A percentile compares a stretch with the other conserved stretches of the same genome.
These are phyloP conservation scores for Herpetotheres cachinnans DNA, from an alignment of 2,113 vertebrate species.

Conservation along the genomic window DNA sequence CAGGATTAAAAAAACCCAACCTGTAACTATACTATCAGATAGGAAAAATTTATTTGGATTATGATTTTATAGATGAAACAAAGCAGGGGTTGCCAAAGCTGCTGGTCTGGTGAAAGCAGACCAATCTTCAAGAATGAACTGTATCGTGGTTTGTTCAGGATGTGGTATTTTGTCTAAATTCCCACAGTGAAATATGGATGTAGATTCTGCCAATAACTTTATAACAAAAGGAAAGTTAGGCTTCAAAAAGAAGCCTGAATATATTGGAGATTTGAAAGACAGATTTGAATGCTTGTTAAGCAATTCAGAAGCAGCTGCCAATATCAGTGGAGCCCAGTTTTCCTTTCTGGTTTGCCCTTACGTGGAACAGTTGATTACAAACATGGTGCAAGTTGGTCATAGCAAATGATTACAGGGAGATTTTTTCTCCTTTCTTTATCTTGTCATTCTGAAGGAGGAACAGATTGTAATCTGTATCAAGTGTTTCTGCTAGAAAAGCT, in stretches of 20 bases:
- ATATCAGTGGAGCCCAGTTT: neutral
- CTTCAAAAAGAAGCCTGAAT: neutral
- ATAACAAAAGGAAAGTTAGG: neutral
- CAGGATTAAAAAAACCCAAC: neutral
- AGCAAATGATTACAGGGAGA: neutral
- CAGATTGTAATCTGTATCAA: neutral
- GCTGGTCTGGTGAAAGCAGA: neutral
- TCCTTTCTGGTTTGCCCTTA: neutral
- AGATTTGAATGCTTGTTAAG: neutral
- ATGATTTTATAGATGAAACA: neutral
- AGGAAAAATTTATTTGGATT: neutral
- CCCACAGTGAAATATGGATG: neutral
- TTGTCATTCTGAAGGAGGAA: neutral
- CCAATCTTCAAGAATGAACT: neutral
- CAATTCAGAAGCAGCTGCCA: neutral
- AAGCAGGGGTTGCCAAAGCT: neutral
- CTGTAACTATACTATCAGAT: neutral
- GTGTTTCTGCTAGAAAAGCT: neutral
- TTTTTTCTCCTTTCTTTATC: neutral
- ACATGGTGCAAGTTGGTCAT: neutral
- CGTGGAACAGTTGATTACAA: neutral
- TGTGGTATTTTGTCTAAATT: neutral
- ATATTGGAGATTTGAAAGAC: neutral
- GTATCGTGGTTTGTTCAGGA: neutral
- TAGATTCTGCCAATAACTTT: neutral